Conservation (phyloP, 1,140 invertebrate genomes). For the Brachionus sp. region DNA sequence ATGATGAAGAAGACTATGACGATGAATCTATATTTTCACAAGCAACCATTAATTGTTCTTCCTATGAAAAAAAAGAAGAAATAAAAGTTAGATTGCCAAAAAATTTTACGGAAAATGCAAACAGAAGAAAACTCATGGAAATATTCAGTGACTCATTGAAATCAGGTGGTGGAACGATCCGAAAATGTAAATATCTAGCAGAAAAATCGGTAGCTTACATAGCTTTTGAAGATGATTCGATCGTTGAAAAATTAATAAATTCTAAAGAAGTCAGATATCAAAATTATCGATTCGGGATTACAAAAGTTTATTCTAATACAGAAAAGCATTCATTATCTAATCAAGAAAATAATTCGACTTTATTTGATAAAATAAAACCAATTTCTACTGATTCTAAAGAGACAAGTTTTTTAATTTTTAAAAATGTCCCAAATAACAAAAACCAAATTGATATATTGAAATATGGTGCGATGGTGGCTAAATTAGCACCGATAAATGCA, state of each 20-base stretch:
- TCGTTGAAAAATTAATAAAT: neutral
- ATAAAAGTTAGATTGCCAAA: neutral
- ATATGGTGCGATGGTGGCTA: neutral
- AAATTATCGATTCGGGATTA: neutral
- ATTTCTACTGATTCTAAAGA: neutral
- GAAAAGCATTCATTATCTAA: neutral
- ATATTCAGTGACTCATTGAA: neutral
- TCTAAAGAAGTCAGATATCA: neutral
- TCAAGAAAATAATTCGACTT: neutral
- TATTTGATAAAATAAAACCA: neutral
- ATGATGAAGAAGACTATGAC: neutral
- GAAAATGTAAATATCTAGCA: neutral
- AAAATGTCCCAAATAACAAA: constrained; percentile 5
- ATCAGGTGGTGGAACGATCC: neutral
- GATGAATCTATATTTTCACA: neutral
- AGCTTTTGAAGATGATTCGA: neutral
- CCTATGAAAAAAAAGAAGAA: neutral
- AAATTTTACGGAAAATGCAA: neutral
- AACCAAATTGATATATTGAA: neutral
- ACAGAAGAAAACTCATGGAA: neutral
- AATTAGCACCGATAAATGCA: neutral
- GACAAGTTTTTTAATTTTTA: neutral
- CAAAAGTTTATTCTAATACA: neutral
- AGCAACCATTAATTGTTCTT: neutral
- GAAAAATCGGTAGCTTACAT: neutral